phyloP scores from a whole-genome alignment of 2,113 vertebrate species.

The Vanacampus margaritifer region DNA sequence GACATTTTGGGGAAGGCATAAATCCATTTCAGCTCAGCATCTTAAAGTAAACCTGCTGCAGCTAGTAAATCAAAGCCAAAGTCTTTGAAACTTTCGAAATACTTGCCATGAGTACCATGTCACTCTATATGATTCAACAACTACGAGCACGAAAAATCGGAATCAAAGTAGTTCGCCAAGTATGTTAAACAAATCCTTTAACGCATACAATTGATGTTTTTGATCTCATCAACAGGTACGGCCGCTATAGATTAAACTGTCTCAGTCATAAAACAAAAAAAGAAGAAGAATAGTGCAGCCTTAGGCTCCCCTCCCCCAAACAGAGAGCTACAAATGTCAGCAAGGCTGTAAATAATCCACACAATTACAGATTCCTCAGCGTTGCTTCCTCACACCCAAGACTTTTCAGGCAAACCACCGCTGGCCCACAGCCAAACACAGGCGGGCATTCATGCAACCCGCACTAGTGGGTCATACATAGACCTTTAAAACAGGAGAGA shows the following conservation, averaged over 20 bases:
- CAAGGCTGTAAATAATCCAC: conserved; percentile 61
- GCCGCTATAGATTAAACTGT: conserved; percentile 38
- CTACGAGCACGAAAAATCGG: conserved; percentile 9
- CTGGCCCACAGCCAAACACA: conserved; percentile 61
- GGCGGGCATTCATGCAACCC: conserved; percentile 53
- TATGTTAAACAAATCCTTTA: not conserved
- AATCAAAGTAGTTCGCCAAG: not conserved
- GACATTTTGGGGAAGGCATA: not conserved
- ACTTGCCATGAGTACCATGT: conserved; percentile 16
- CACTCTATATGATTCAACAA: conserved; percentile 25
- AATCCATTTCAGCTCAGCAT: not conserved
- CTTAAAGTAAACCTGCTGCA: not conserved
- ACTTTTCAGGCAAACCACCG: conserved; percentile 50
- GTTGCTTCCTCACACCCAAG: conserved; percentile 48
- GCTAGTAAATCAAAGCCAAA: conserved; percentile 12
- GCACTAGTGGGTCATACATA: conserved; percentile 41
- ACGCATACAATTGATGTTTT: not conserved
- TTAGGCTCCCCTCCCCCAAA: conserved; percentile 29
- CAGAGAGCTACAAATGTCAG: conserved; percentile 60
- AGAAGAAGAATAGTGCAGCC: conserved; percentile 50
- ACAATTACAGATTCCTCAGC: conserved; percentile 54
- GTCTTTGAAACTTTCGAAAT: not conserved
- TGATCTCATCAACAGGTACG: conserved; percentile 49
- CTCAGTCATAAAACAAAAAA: conserved; percentile 39
- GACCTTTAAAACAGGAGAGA: conserved; percentile 50